Conservation (phyloP, 2,888 invertebrate species). For the Acronicta aceris region DNA sequence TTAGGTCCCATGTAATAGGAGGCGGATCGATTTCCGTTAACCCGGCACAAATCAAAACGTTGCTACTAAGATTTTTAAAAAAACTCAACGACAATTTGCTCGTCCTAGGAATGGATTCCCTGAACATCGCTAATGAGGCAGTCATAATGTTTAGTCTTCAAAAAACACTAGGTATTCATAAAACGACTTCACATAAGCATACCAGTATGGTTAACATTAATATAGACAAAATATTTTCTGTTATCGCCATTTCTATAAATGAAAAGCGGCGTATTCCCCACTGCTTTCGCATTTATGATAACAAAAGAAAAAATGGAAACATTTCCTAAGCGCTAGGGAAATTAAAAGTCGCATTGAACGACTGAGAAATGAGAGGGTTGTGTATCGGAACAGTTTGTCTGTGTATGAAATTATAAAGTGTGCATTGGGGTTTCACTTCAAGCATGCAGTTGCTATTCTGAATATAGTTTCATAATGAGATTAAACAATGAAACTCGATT, state of each 20-base stretch:
- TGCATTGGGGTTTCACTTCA: conserved; percentile 2
- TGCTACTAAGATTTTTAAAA: no score
- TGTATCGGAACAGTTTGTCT: conserved; percentile 24
- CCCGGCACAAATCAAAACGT: no score
- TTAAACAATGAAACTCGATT: not conserved
- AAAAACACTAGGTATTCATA: no score
- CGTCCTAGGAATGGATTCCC: no score
- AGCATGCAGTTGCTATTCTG: conserved; percentile 2
- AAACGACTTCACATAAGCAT: no score
- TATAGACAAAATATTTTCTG: conserved; percentile 33
- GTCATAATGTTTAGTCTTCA: no score
- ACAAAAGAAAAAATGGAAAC: conserved; percentile 52
- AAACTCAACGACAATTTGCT: no score
- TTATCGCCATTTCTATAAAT: conserved; percentile 41
- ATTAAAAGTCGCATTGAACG: conserved; percentile 57
- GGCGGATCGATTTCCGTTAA: no score
- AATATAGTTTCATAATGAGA: conserved; percentile 3
- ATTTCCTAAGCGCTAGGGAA: conserved; percentile 53
- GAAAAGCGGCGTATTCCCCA: conserved; percentile 40
- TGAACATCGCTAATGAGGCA: no score
- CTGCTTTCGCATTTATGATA: conserved; percentile 48
- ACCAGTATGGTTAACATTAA: no score
- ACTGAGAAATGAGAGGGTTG: conserved; percentile 31
- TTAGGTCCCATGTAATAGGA: no score
- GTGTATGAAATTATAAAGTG: conserved; percentile 21